These are phyloP conservation scores for Halichoerus grypus DNA, from an alignment of 2,113 vertebrate species.

Conservation along the genomic window DNA sequence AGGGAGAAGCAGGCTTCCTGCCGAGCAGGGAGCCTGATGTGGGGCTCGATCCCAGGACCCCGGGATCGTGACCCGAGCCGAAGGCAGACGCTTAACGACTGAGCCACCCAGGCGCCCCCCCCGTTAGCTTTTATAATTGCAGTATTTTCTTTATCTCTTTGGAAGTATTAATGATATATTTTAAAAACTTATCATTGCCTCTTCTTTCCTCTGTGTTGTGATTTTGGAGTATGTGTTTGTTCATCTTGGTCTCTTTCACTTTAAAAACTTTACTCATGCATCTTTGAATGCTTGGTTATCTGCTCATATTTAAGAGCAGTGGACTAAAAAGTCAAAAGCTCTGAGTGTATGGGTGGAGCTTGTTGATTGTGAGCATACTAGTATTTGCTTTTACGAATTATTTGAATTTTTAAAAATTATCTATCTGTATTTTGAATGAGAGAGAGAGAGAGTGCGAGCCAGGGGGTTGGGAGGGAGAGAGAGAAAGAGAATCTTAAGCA, in stretches of 20 bases:
- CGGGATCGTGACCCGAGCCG: too few species aligned
- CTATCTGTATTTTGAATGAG: neutral
- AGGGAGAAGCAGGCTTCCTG: too few species aligned
- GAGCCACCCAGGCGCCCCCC: too few species aligned
- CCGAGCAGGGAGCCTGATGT: too few species aligned
- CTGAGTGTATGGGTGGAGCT: neutral
- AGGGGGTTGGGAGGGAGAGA: neutral
- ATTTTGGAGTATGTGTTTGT: neutral
- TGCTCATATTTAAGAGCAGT: neutral
- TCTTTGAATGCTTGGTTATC: neutral
- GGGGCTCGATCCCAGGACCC: too few species aligned
- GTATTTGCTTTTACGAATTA: conserved; percentile 38
- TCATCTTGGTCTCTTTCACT: neutral
- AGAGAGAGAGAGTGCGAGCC: too few species aligned
- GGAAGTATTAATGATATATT: neutral
- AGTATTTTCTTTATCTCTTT: neutral
- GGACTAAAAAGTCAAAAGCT: neutral
- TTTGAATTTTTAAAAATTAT: neutral
- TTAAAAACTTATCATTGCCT: neutral
- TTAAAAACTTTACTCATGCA: neutral
- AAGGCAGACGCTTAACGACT: too few species aligned
- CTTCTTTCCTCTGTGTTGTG: neutral
- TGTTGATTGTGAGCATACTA: neutral
- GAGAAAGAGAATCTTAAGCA: neutral
- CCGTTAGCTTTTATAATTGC: neutral